Base-by-base conservation (phyloP, 2,797 vertebrate genomes). In the Eurystomus glaucurus region DNA sequence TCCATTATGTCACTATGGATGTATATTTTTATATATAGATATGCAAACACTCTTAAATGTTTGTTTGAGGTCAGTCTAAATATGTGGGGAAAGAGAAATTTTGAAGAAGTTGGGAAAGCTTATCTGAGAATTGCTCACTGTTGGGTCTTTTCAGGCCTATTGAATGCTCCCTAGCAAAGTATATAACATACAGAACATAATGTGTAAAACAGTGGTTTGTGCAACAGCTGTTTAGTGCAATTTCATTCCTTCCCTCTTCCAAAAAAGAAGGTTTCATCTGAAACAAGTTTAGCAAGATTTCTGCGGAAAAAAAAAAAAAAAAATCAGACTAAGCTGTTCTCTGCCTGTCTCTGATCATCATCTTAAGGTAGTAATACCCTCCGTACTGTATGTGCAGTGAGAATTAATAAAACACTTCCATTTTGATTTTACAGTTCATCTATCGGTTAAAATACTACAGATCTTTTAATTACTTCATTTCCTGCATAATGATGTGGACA, bases 401-500 rank as follows among this genome's bases (percentile, higher is more conserved):
- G 54, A 93, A 51, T 85, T 93, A 65, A 46, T 37, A 68, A 82
- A 96, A 22, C 5, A 29, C 45, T 79, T 92, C 29, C 28, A 31
- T 88, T 87, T 75, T 96, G 28, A 48, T 79, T 90, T 95, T 95
- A 43, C 50, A 43, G 64, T 51, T 90, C 28, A 90, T 82, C 57
- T 48, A 31, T 81, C 9, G 81, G 69, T 91, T 96, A 55, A 97
- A 86, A 86, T 86, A 61, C 75, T 92, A 50, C 55, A 72, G 48
- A 58, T 81, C 2, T 95, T 68, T 90, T 88, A 79, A 80, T 85
- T 93, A 22, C 13, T 80, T 88, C 33, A 72, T 91, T 88, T 95
- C 35, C 68, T 84, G 61, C 51, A 58, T 83, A 51, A 65, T 46
- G 35, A 51, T 41, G 8, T 65, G 39, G 41, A 28, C 46, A 80